phyloP scores from a whole-genome alignment of 2,113 vertebrate genomes.

The Holacanthus passer region DNA sequence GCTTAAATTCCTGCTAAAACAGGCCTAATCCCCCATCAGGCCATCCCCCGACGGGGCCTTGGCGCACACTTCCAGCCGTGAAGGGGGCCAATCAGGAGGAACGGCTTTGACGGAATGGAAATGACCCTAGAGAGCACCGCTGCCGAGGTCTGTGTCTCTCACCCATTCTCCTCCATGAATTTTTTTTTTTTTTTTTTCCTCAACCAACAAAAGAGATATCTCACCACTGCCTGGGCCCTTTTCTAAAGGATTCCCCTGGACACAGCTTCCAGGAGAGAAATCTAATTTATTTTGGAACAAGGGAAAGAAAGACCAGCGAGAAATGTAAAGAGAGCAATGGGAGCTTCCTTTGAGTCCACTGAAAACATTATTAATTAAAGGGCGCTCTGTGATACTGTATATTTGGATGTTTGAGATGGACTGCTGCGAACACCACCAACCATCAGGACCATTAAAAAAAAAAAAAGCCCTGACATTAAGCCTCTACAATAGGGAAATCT shows the following conservation, averaged over 20 bases:
- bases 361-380: slow-evolving; percentile 46
- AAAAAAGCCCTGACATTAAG: slow-evolving; percentile 6
- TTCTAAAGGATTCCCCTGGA: slow-evolving; percentile 63
- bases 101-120: slow-evolving; percentile 73
- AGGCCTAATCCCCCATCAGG: slow-evolving; percentile 76
- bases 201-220: slow-evolving; percentile 65
- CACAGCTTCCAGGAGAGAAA: slow-evolving; percentile 62
- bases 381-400: slow-evolving; percentile 20
- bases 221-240: slow-evolving; percentile 31
- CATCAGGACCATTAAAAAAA: slow-evolving; percentile 32
- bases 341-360: slow-evolving; percentile 34
- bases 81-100: slow-evolving; percentile 78
- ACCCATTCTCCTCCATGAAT: slow-evolving; percentile 56
- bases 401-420: slow-evolving; percentile 30
- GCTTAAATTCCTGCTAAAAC: slow-evolving; percentile 75
- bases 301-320: slow-evolving; percentile 40
- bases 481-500: slow-evolving; percentile 4
- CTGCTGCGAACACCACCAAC: slow-evolving; percentile 12
- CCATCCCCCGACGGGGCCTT: slow-evolving; percentile 41
- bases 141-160: slow-evolving; percentile 74
- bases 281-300: slow-evolving; percentile 74
- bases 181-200: slow-evolving; percentile 37
- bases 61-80: slow-evolving; percentile 69
- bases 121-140: slow-evolving; percentile 70
- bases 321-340: slow-evolving; percentile 38